phyloP scores from a whole-genome alignment of 30 jellyfish, hydroid and myxozoan species.

The Turritopsis rubra region DNA sequence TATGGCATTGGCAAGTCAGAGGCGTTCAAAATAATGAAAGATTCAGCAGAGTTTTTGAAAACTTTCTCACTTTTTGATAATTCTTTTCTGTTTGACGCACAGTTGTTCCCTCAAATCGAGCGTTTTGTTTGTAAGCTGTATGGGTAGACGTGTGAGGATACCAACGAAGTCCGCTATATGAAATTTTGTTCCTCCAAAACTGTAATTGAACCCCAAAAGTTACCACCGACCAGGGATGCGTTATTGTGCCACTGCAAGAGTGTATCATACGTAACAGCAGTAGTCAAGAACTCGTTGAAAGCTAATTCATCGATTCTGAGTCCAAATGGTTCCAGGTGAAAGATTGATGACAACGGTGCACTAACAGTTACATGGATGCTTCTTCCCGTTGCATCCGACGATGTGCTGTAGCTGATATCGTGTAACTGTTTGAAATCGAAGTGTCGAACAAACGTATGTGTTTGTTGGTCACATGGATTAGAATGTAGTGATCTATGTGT shows the following conservation, averaged over 20 bases:
- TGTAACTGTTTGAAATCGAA: not conserved
- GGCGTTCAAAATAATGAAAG: too few relatives aligned
- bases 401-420: not conserved
- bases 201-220: not conserved
- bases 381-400: not conserved
- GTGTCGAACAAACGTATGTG: not conserved
- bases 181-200: not conserved
- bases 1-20: too few relatives aligned
- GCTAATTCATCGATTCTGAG: not conserved
- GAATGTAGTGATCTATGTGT: not conserved
- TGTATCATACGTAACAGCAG: not conserved
- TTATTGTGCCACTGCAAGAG: not conserved
- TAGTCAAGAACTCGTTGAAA: not conserved
- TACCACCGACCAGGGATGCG: not conserved
- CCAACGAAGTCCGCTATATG: not conserved
- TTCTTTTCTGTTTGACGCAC: not conserved
- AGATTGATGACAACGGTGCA: not conserved
- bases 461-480: not conserved
- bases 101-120: not conserved
- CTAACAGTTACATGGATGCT: too few relatives aligned
- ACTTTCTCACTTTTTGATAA: conserved; percentile 1
- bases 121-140: not conserved
- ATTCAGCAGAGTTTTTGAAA: not conserved
- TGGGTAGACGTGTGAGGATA: not conserved
- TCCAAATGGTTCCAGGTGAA: not conserved